Evolutionary conservation across 1,140 invertebrate genomes (phyloP).

Genomic region (Spodoptera litura): DNA sequence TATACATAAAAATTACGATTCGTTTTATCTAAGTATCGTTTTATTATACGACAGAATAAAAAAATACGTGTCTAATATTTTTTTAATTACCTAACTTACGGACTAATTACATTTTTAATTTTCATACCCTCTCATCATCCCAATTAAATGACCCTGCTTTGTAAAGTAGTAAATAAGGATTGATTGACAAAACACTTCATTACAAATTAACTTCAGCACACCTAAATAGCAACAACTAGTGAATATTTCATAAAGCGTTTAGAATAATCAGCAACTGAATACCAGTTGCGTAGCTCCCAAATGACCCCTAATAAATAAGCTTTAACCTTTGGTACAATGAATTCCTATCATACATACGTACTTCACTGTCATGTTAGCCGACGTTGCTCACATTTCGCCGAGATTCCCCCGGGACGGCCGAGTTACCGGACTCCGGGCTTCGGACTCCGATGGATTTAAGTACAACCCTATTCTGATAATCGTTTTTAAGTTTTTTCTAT

Average conservation of each 20-base stretch:
- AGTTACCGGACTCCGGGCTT: constrained; percentile 39
- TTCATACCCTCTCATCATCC: no score
- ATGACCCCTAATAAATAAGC: constrained; percentile 39
- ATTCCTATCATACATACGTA: constrained; percentile 42
- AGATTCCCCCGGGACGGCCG: constrained; percentile 53
- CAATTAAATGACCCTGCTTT: no score
- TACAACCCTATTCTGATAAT: constrained; percentile 49
- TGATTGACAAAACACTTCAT: not conserved
- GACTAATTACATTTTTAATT: no score
- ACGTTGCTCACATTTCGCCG: constrained; percentile 37
- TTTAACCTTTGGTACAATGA: constrained; percentile 40
- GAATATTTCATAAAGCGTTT: constrained; percentile 34
- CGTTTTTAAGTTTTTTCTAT: not conserved
- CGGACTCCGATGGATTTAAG: constrained; percentile 24
- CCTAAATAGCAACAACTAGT: not conserved
- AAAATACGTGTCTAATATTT: no score
- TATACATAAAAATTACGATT: no score
- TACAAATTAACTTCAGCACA: not conserved
- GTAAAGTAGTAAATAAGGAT: not conserved
- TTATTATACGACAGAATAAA: no score
- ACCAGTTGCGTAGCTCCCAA: constrained; percentile 21
- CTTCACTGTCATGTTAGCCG: constrained; percentile 47
- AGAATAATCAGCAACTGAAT: constrained; percentile 28
- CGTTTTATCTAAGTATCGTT: no score
- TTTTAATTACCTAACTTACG: no score